Base-by-base conservation (phyloP, 2,888 invertebrate species). In the Nephrotoma guestfalica region DNA sequence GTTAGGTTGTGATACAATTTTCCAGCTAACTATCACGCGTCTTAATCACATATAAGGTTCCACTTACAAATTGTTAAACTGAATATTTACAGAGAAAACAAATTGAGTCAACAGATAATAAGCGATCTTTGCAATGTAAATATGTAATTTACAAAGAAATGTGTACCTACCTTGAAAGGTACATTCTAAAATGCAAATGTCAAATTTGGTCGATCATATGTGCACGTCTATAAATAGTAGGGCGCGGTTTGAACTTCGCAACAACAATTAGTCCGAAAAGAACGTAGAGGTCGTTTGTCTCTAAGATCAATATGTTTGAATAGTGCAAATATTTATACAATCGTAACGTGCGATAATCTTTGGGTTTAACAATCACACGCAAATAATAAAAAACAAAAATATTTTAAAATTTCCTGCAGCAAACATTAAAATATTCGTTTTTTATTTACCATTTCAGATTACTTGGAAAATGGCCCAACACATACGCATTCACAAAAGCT, bases 401-500 rank as follows among this genome's bases (percentile, higher is more conserved):
- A 30, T 30, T 30, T 30, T 3, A 2, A 3, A 30, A 30, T 30
- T 30, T 30, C 30, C 30, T 30, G 30, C 30, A 30, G 30, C 30
- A 30, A 30, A 30, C 30, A 30, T 3, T 30, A 30, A 30, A 30
- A 30, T 30, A 30, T 30, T 30, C 30, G 30, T 30, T 30, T 71
- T 30, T 71, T 71, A 2, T 41, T 41, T 41, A 13, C 0, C 42
- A 13, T 84, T 84, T 11, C 57, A 86, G 86, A 86, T 41, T 86
- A 57, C 15, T 86, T 18, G 86, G 86, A 47, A 40, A 51, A 86
- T 83, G 86, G 57, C 95, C 95, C 2, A 96, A 96, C 89, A 95
- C 95, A 0, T 96, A 96, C 90, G 93, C 94, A 4, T 94, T 93
- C 89, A 95, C 96, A 9, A 96, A 96, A 90, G 94, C 94, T 6